These are phyloP conservation scores for Sphaeramia orbicularis DNA, from an alignment of 2,797 vertebrate genomes.

Conservation along the genomic window DNA sequence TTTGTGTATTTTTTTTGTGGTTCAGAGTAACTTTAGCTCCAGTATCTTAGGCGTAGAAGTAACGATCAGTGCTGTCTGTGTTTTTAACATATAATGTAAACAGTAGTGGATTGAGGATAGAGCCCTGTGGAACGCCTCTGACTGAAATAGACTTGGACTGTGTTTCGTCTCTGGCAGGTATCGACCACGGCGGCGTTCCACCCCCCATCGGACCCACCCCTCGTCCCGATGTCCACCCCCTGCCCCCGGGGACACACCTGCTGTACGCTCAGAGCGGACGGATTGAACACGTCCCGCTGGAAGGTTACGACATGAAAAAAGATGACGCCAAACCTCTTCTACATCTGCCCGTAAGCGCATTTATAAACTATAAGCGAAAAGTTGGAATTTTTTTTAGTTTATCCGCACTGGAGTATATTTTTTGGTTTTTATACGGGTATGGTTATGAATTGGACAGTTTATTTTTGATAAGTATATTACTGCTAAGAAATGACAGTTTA, in stretches of 20 bases:
- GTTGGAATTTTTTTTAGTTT: too few relatives aligned
- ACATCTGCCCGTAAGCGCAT: constrained; percentile 90
- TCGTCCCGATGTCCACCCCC: constrained; percentile 85
- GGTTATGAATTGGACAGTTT: too few relatives aligned
- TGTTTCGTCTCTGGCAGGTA: constrained; percentile 77
- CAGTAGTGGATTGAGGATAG: not conserved
- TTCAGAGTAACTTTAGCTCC: too few relatives aligned
- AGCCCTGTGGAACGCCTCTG: not conserved
- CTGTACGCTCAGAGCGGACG: constrained; percentile 92
- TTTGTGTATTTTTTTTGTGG: too few relatives aligned
- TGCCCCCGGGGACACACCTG: constrained; percentile 89
- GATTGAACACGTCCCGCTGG: constrained; percentile 90
- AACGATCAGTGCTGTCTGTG: too few relatives aligned
- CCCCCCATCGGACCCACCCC: constrained; percentile 84
- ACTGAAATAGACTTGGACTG: too few relatives aligned
- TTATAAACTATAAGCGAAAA: too few relatives aligned
- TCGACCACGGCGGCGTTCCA: constrained; percentile 72
- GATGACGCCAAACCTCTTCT: constrained; percentile 86
- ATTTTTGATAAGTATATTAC: too few relatives aligned
- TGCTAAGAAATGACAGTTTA: too few relatives aligned
- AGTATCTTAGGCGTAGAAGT: too few relatives aligned
- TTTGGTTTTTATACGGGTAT: too few relatives aligned
- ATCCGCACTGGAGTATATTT: too few relatives aligned
- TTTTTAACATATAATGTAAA: not conserved
- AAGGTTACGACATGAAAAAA: constrained; percentile 89